Base-by-base conservation (phyloP, 2,113 vertebrate genomes). In the Naja naja region DNA sequence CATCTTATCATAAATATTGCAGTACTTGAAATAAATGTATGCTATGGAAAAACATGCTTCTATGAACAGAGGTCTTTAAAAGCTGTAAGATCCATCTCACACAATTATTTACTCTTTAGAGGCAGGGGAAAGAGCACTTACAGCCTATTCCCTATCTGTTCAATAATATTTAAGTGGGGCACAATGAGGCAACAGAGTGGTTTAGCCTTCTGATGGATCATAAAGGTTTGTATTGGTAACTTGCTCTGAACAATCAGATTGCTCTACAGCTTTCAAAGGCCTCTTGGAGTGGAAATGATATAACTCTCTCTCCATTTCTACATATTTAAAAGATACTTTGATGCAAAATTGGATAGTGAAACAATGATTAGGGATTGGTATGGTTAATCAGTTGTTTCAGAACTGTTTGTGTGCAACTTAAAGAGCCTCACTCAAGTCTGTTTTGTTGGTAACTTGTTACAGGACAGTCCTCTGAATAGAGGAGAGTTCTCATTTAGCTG, bases 1-100 rank as follows among this genome's bases (percentile, higher is more conserved):
- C 85, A 64, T 95, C 30, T 94, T 96, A 92, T 90, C 94, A 69
- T 64, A 92, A 95, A 93, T 92, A 93, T 92, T 92, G 91, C 52
- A 86, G 39, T 93, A 93, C 18, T 39, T 94, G 85, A 92, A 95
- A 95, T 95, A 95, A 47, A 95, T 91, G 90, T 43, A n/a, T 52
- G 93, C 88, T 87, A 87, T 60, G 45, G 54, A 89, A 60, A 96
- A 96, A 95, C 55, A 93, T 14, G 0, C 0, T 93, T 88, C 58
- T 30, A 85, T 95, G 90, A 96, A 88, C 56, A 94, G 45, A 96
- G 87, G 91, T 85, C 93, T 23, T 95, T 94, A 89, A 45, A 85
- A 69, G 56, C 5, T 7, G 90, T 87, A 90, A 95, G 88, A 58
- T 30, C 53, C 86, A 89, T 93, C 64, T 94, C 27, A 91, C 89